Evolutionary conservation across 2,797 vertebrate genomes (phyloP).

Genomic region (Myripristis murdjan): DNA sequence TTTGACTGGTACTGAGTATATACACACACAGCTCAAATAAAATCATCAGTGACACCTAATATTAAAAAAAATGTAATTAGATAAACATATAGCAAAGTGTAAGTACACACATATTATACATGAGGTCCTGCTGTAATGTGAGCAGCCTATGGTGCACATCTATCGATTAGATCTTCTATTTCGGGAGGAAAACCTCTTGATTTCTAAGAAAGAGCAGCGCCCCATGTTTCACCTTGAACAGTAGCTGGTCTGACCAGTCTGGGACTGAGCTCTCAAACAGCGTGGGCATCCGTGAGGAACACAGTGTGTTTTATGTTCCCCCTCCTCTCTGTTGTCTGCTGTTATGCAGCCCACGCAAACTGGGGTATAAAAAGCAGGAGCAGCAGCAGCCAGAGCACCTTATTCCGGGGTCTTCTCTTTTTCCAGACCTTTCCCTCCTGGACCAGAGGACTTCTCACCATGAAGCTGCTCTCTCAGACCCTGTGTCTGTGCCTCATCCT

Average conservation of each 20-base stretch:
- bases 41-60: too few relatives aligned
- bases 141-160: conserved; percentile 4
- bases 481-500: conserved; percentile 72
- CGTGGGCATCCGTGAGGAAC: conserved; percentile 23
- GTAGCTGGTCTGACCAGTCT: conserved; percentile 7
- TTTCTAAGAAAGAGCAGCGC: conserved; percentile 36
- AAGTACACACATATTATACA: background rate
- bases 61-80: too few relatives aligned
- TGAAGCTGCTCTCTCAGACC: conserved; percentile 72
- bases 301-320: background rate
- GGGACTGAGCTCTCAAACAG: conserved; percentile 10
- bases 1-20: too few relatives aligned
- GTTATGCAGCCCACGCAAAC: conserved; percentile 9
- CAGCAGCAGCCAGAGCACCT: conserved; percentile 22
- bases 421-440: conserved; percentile 8
- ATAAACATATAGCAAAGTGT: background rate
- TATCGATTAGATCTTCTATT: conserved; percentile 34
- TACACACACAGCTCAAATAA: too few relatives aligned
- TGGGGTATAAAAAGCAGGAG: conserved; percentile 37
- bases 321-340: conserved; percentile 13
- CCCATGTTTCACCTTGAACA: background rate
- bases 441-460: conserved; percentile 59
- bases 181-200: background rate
- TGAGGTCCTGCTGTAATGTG: background rate
- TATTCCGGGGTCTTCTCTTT: conserved; percentile 15